Evolutionary conservation across 2,113 vertebrate species (phyloP), one percentile per base, ranked within the genome.

Genomic region (Chauna torquata): DNA sequence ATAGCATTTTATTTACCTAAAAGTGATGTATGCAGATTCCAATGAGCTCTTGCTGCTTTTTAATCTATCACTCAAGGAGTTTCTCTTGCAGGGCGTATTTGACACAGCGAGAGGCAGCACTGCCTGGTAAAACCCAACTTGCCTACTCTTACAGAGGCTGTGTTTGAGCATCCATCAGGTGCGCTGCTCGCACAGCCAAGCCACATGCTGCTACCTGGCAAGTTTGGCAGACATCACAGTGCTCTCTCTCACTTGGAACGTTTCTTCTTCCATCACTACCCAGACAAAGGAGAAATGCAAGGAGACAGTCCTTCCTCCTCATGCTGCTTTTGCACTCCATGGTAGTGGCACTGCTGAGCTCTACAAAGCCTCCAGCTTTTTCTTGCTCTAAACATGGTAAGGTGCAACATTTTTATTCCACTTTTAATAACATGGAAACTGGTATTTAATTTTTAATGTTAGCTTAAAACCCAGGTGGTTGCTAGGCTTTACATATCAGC

Each of bases 391-490:
- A 91, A 32, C 1, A 5, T 28, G 38, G 34, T 11, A 45, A 69
- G 25, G 70, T 1, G 5, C 13, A 76, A 76, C 38, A 59, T 17
- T 44, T 92, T 92, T 40, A 86, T 70, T 58, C 58, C 54, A 74
- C 68, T 42, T 93, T 86, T 94, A 95, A 65, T 80, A 88, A 61
- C 62, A 55, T 32, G 30, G 71, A 76, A 90, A 54, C 75, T 49
- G 36, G 87, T 45, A 77, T 85, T 96, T 80, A 86, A 86, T 88
- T 92, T 96, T 95, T 93, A 90, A 93, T 94, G 82, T 68, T 93
- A 57, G 45, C 49, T 72, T 74, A 72, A 93, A 82, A 64, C 70
- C 61, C 86, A 65, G 69, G 80, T 47, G 54, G 61, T 25, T 87
- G 44, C 86, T 71, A 69, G 36, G 69, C 64, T 91, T 89, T 52